These are phyloP conservation scores for Cladorhizidae sp. DNA, from an alignment of 37 sponge, comb jelly and placozoan species.

Conservation along the genomic window DNA sequence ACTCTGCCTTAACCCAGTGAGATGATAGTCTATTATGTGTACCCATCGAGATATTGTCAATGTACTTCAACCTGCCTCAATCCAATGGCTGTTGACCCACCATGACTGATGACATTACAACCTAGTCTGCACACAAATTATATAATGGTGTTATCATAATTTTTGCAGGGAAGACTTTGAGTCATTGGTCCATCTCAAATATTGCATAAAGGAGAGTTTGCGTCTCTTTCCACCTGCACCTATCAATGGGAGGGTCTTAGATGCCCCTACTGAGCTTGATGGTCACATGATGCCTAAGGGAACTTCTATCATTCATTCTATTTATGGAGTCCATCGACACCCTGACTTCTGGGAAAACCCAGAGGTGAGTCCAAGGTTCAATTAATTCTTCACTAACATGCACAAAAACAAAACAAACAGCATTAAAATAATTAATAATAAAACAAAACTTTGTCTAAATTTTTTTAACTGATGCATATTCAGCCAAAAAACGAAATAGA, in stretches of 20 bases:
- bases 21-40: too few species aligned
- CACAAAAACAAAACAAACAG: too few species aligned
- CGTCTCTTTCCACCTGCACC: slow-evolving; percentile 80
- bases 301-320: slow-evolving; percentile 10
- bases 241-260: slow-evolving; percentile 51
- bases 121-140: background rate
- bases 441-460: too few species aligned
- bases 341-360: slow-evolving; percentile 89
- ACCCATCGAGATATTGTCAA: too few species aligned
- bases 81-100: too few species aligned
- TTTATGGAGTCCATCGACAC: slow-evolving; percentile 67
- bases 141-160: background rate
- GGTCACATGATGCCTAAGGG: slow-evolving; percentile 70
- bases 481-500: too few species aligned
- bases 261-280: slow-evolving; percentile 49
- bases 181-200: slow-evolving; percentile 57
- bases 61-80: too few species aligned
- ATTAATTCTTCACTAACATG: too few species aligned
- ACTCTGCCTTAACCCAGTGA: too few species aligned
- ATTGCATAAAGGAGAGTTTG: slow-evolving; percentile 89
- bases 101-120: background rate
- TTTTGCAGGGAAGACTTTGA: slow-evolving; percentile 69
- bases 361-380: slow-evolving; percentile 43
- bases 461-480: too few species aligned
- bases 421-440: too few species aligned